Conservation (phyloP, 2,888 invertebrate genomes). For the Cordilura impudica region DNA sequence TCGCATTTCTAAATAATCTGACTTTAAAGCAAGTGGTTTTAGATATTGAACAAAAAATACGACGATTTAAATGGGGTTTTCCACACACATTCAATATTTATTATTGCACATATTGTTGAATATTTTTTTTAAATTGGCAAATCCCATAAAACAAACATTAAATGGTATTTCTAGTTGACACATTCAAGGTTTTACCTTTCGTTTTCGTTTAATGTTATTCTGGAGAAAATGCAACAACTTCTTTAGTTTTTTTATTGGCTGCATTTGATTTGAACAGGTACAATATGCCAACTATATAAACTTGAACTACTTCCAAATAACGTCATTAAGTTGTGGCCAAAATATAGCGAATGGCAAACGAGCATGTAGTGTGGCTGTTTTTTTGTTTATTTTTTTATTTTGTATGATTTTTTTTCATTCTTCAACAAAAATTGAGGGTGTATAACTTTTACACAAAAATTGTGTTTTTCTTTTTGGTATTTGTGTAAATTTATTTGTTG, state of each 20-base stretch:
- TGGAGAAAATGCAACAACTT: conserved; percentile 29
- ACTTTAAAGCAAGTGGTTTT: neutral
- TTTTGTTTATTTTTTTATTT: neutral
- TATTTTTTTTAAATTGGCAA: neutral
- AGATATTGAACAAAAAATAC: neutral
- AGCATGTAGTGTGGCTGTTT: neutral
- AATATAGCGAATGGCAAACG: neutral
- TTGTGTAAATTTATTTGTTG: conserved; percentile 15
- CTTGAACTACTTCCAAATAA: conserved; percentile 52
- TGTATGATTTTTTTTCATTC: neutral
- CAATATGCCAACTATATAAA: neutral
- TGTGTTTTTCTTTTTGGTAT: conserved; percentile 6
- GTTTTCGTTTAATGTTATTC: neutral
- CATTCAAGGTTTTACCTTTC: neutral
- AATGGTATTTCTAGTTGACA: neutral
- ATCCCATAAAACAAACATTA: neutral
- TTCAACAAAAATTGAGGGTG: conserved; percentile 30
- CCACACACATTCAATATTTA: neutral
- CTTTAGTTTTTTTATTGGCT: neutral
- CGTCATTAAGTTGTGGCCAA: conserved; percentile 48
- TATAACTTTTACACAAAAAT: conserved; percentile 43
- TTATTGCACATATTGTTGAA: neutral
- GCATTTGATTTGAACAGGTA: neutral
- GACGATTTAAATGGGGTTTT: neutral
- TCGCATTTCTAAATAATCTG: neutral